A percentile compares a stretch with the other conserved stretches of the same genome.
Evolutionary conservation across 2,797 vertebrate genomes (phyloP).

Genomic region (Sebastes cheni): DNA sequence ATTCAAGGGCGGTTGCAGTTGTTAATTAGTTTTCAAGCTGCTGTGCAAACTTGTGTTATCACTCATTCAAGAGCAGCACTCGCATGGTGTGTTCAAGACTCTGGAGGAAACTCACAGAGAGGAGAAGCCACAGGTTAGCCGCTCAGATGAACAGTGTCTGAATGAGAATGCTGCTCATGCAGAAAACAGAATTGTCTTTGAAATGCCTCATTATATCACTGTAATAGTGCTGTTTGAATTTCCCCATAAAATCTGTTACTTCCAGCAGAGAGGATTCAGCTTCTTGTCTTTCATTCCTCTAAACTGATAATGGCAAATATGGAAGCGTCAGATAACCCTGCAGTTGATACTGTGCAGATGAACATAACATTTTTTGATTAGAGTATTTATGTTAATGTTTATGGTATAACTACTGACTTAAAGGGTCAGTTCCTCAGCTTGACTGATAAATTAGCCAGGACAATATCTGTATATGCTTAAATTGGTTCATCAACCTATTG

Average conservation of each 20-base stretch:
- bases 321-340: background rate
- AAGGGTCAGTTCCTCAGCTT: background rate
- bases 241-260: background rate
- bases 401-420: background rate
- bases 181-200: background rate
- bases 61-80: slow-evolving; percentile 25
- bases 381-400: background rate
- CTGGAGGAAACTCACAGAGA: background rate
- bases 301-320: background rate
- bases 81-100: background rate
- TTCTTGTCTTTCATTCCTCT: background rate
- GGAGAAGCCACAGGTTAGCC: slow-evolving; percentile 20
- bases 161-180: slow-evolving; percentile 1
- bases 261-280: background rate
- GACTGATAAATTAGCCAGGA: background rate
- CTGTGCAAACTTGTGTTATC: slow-evolving; percentile 19
- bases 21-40: slow-evolving; percentile 29
- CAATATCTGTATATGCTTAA: background rate
- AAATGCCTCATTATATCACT: slow-evolving; percentile 12
- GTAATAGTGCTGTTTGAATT: background rate
- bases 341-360: background rate
- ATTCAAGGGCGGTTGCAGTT: slow-evolving; percentile 14
- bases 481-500: background rate
- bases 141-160: slow-evolving; percentile 9
- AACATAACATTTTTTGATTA: background rate